phyloP scores from a whole-genome alignment of 2,888 invertebrate species.

The Drosophila putrida region DNA sequence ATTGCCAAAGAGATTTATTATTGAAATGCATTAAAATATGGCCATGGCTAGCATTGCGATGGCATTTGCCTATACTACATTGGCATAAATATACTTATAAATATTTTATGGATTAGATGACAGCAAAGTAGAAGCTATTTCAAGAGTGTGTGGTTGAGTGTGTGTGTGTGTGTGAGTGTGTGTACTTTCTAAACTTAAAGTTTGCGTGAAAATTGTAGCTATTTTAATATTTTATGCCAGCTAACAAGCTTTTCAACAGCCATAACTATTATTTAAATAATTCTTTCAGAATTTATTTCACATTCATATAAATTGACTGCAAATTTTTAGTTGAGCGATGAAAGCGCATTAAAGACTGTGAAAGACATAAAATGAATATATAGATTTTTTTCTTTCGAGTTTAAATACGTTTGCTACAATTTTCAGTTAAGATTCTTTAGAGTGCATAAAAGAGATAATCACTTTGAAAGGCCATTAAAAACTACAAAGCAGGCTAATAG shows the following conservation, averaged over 20 bases:
- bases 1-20: conserved; percentile 79
- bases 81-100: conserved; percentile 33
- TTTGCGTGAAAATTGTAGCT: conserved; percentile 35
- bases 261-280: conserved; percentile 10
- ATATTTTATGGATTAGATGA: conserved; percentile 19
- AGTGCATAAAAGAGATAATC: background rate
- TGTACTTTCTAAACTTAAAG: conserved; percentile 42
- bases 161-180: conserved; percentile 8
- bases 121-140: conserved; percentile 9
- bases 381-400: too few relatives aligned
- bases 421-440: background rate
- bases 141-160: background rate
- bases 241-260: conserved; percentile 2
- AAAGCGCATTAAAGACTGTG: background rate
- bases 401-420: background rate
- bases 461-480: background rate
- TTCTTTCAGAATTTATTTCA: conserved; percentile 4
- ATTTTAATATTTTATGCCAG: conserved; percentile 24
- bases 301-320: background rate
- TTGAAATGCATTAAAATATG: conserved; percentile 80
- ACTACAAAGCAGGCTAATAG: background rate
- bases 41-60: conserved; percentile 40
- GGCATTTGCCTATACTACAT: conserved; percentile 45
- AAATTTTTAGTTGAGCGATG: background rate
- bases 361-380: background rate